Percentiles rank a stretch among this genome's conserved stretches.
Evolutionary conservation across 2,113 vertebrate genomes (phyloP).

Genomic region (Elgaria multicarinata): DNA sequence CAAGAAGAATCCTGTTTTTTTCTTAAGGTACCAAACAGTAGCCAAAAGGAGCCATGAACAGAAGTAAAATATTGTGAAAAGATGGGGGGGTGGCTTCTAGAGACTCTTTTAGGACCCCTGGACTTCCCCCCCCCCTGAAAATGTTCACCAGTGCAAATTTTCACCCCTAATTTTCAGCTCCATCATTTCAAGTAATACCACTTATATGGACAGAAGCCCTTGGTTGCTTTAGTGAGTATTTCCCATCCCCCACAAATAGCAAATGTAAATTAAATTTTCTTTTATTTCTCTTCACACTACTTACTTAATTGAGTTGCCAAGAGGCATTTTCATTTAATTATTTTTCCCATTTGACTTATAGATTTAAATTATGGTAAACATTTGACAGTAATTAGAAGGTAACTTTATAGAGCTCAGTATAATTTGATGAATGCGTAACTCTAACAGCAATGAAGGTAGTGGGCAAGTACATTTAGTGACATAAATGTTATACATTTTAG

Average conservation of each 20-base stretch:
- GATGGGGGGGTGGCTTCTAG: background rate
- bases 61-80: background rate
- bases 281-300: background rate
- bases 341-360: slow-evolving; percentile 5
- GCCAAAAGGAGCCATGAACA: background rate
- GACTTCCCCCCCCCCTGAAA: background rate
- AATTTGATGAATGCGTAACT: slow-evolving; percentile 47
- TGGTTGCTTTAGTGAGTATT: background rate
- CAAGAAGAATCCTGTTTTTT: background rate
- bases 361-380: slow-evolving; percentile 50
- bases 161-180: background rate
- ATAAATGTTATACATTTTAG: slow-evolving; percentile 33
- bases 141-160: background rate
- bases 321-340: background rate
- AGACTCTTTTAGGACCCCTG: background rate
- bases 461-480: slow-evolving; percentile 20
- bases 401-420: slow-evolving; percentile 36
- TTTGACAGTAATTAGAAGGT: slow-evolving; percentile 48
- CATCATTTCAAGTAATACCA: background rate
- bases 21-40: background rate
- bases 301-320: slow-evolving; percentile 29
- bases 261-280: background rate
- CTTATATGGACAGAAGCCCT: background rate
- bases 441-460: slow-evolving; percentile 40
- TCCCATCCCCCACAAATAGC: background rate